These are phyloP conservation scores for Stegodyphus mimosarum DNA, from an alignment of 1,140 invertebrate genomes.

Conservation along the genomic window DNA sequence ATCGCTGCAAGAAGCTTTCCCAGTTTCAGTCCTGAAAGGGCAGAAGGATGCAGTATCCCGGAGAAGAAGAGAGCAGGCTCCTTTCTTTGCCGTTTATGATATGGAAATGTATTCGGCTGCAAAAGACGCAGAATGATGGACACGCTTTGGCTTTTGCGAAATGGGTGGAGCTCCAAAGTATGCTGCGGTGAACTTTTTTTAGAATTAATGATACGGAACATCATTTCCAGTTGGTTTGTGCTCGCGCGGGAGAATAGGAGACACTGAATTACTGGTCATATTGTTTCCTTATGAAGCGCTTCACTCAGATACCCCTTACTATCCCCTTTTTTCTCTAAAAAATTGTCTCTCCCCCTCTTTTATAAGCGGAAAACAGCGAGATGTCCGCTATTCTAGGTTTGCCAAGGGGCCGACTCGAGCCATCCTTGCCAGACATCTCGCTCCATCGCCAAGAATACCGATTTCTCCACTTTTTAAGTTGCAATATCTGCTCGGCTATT, in stretches of 20 bases:
- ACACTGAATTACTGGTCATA: conserved; percentile 60
- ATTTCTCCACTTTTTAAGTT: no score
- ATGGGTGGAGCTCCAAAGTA: conserved; percentile 53
- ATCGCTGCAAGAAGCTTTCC: not conserved
- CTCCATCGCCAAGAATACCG: no score
- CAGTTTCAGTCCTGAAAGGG: not conserved
- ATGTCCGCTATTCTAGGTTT: conserved; percentile 52
- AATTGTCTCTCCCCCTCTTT: conserved; percentile 43
- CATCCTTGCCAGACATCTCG: no score
- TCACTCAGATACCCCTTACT: not conserved
- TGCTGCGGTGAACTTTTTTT: conserved; percentile 45
- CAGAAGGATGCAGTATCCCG: not conserved
- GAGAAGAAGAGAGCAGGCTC: conserved; percentile 10
- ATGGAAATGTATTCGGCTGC: conserved; percentile 60
- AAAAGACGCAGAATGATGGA: conserved; percentile 54
- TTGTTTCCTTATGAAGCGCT: conserved; percentile 49
- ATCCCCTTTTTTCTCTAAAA: conserved; percentile 18
- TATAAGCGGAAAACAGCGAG: conserved; percentile 34
- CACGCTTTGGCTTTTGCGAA: conserved; percentile 51
- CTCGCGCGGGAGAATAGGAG: conserved; percentile 36
- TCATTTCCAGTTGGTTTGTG: conserved; percentile 60
- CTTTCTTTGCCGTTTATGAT: conserved; percentile 57
- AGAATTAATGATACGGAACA: conserved; percentile 60
- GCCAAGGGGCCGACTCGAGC: not conserved
- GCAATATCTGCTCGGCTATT: no score